Conservation (phyloP, 2,797 vertebrate species). For the Cephalopachus bancanus region DNA sequence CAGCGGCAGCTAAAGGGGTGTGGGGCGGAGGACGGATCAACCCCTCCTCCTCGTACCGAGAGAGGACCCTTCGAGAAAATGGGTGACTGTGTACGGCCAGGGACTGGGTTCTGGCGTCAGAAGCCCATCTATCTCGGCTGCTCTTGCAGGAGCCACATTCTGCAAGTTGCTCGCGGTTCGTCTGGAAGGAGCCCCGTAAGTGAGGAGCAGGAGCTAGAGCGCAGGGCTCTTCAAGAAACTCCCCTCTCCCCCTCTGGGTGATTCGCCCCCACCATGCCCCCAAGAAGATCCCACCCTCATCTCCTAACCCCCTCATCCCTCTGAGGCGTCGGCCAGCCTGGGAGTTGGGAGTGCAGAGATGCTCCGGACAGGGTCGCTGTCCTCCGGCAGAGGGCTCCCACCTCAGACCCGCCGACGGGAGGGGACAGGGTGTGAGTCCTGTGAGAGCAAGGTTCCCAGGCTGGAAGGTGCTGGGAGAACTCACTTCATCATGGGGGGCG, state of each 20-base stretch:
- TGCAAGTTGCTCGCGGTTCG: constrained; percentile 15
- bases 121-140: neutral
- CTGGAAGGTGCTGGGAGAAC: neutral
- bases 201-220: neutral
- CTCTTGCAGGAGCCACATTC: neutral
- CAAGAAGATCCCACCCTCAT: neutral
- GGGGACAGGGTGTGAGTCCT: neutral
- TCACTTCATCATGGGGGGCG: rapidly evolving
- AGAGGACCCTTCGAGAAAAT: neutral
- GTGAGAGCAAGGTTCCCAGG: neutral
- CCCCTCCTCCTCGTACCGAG: rapidly evolving
- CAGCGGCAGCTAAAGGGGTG: rapidly evolving
- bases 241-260: neutral
- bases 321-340: neutral
- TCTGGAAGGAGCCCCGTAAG: constrained; percentile 23
- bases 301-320: neutral
- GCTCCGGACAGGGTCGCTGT: neutral
- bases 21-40: neutral
- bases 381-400: constrained; percentile 54
- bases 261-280: neutral
- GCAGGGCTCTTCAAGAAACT: neutral
- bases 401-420: neutral
- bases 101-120: neutral
- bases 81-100: neutral
- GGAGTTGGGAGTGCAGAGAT: neutral